These are phyloP conservation scores for Geococcyx californianus DNA, from an alignment of 2,113 vertebrate genomes.

Conservation along the genomic window DNA sequence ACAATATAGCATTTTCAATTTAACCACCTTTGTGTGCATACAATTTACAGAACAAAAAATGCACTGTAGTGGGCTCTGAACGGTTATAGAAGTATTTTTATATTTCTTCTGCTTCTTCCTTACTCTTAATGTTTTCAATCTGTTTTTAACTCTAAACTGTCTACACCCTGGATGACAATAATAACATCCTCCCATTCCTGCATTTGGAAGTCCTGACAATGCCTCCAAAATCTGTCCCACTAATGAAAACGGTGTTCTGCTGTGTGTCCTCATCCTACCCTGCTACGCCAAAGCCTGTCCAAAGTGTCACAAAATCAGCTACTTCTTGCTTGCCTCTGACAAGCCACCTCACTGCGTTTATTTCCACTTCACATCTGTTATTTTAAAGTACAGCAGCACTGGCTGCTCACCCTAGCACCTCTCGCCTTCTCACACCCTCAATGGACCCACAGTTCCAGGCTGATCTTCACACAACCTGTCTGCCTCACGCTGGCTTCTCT, in stretches of 20 bases:
- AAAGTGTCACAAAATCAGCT: not conserved
- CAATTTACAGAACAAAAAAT: not conserved
- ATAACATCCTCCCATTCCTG: not conserved
- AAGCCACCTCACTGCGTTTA: too few species aligned
- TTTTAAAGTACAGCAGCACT: not conserved
- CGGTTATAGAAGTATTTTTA: not conserved
- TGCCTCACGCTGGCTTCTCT: not conserved
- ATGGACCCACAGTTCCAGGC: not conserved
- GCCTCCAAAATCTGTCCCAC: not conserved
- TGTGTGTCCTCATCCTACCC: not conserved
- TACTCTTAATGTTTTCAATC: not conserved
- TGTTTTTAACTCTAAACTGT: not conserved
- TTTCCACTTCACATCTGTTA: too few species aligned
- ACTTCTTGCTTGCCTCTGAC: not conserved
- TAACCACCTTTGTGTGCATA: not conserved
- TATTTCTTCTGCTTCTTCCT: not conserved
- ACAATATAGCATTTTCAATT: not conserved
- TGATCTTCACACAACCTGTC: not conserved
- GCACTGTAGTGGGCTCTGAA: not conserved
- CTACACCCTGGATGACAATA: not conserved
- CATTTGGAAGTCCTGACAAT: not conserved
- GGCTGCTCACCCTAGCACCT: not conserved
- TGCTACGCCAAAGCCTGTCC: not conserved
- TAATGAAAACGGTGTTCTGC: not conserved
- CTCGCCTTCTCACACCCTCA: not conserved